phyloP scores from a whole-genome alignment of 2,888 invertebrate species.

The Latheticus oryzae region DNA sequence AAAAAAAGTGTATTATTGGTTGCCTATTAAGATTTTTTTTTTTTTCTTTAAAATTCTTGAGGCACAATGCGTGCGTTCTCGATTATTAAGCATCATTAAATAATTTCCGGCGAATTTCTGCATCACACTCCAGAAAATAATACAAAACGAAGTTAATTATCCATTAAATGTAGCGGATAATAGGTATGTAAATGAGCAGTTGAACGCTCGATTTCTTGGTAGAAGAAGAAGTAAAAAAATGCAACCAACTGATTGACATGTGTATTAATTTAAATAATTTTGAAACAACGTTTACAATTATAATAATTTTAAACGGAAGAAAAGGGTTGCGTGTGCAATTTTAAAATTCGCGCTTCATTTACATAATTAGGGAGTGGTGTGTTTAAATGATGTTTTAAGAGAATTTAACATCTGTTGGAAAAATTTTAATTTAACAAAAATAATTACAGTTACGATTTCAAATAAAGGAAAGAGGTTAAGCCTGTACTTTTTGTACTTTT shows the following conservation, averaged over 20 bases:
- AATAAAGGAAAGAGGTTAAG: too few relatives aligned
- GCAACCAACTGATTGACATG: slow-evolving; percentile 46
- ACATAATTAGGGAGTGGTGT: too few relatives aligned
- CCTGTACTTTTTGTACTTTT: too few relatives aligned
- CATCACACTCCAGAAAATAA: slow-evolving; percentile 28
- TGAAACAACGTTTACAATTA: slow-evolving; percentile 46
- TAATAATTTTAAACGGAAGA: slow-evolving; percentile 41
- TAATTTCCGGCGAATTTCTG: slow-evolving; percentile 42
- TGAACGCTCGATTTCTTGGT: slow-evolving; percentile 22
- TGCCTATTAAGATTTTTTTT: slow-evolving; percentile 2
- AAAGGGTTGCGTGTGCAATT: slow-evolving; percentile 27
- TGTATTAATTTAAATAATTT: slow-evolving; percentile 47
- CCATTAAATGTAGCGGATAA: slow-evolving; percentile 40
- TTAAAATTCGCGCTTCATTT: slow-evolving; percentile 32
- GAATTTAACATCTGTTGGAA: too few relatives aligned
- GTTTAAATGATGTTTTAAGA: too few relatives aligned
- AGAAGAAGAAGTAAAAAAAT: too few relatives aligned
- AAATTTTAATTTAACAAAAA: too few relatives aligned
- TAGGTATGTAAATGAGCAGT: slow-evolving; percentile 43
- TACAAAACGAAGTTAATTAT: slow-evolving; percentile 36
- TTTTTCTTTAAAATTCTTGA: slow-evolving; percentile 22
- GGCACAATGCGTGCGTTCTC: slow-evolving; percentile 35
- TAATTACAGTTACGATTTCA: too few relatives aligned
- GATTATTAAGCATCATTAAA: slow-evolving; percentile 42
- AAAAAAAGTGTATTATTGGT: not conserved